A percentile compares a stretch with the other conserved stretches of the same genome.
These are phyloP conservation scores for Eulemur mongoz DNA, from an alignment of 2,797 vertebrate species.

Conservation along the genomic window DNA sequence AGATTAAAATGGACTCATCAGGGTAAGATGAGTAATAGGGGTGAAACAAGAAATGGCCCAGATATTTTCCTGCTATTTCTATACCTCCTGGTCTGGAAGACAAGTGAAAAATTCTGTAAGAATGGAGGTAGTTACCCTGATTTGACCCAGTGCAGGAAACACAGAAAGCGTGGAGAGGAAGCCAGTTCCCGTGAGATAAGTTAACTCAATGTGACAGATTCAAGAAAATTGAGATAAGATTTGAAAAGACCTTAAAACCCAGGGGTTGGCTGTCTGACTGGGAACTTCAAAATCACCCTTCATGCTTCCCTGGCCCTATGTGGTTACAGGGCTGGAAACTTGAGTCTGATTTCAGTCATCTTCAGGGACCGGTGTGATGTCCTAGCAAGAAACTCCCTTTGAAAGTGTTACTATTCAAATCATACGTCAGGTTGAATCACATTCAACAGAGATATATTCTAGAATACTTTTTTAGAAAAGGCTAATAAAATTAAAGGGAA, in stretches of 20 bases:
- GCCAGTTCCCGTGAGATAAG: conserved; percentile 32
- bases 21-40: conserved; percentile 42
- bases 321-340: conserved; percentile 50
- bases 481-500: conserved; percentile 79
- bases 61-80: conserved; percentile 59
- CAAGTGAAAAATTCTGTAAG: conserved; percentile 49
- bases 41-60: conserved; percentile 57
- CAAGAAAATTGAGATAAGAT: conserved; percentile 14
- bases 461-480: conserved; percentile 82
- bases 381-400: conserved; percentile 68
- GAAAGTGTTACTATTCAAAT: conserved; percentile 68
- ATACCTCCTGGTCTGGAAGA: conserved; percentile 62
- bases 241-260: conserved; percentile 13
- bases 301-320: conserved; percentile 28
- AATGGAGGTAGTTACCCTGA: conserved; percentile 29
- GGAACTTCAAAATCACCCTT: conserved; percentile 55
- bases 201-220: conserved; percentile 9
- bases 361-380: conserved; percentile 40
- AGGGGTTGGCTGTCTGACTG: conserved; percentile 34
- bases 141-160: conserved; percentile 44
- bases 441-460: conserved; percentile 80
- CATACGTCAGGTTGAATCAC: conserved; percentile 68
- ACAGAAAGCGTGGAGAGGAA: conserved; percentile 33
- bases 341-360: conserved; percentile 36
- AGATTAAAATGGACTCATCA: conserved; percentile 75